Base-by-base conservation (phyloP, 37 sponge, comb jelly and placozoan species). In the Haliclona indistincta region DNA sequence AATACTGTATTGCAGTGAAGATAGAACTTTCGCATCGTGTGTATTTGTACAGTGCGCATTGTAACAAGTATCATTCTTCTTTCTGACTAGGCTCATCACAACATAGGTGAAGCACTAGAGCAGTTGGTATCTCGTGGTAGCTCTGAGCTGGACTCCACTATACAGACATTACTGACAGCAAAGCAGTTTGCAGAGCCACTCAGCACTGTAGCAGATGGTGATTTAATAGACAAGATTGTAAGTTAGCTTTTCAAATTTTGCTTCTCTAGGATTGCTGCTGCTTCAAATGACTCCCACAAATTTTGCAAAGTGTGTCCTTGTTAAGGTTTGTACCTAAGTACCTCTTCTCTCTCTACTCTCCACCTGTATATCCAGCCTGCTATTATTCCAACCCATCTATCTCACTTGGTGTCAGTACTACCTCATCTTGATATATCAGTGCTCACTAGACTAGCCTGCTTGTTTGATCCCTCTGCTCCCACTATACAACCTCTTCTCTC, bases 401-500 rank as follows among this genome's bases (percentile, higher is more conserved):
- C 32, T n/a, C 75, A 85, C 52, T 42, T 90, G 38, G 47, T 28
- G 28, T 54, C 66, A 25, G 49, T 81, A 17, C 58, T 90, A n/a
- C 86, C 86, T 53, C 42, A 77, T 7, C 54, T 77, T 11, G 63
- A 85, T 66, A 43, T 77, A 13, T 23, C 49, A 34, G 54, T 76
- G 39, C 68, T 90, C 19, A 58, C 85, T 3, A 58, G 75, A 23
- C 60, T 84, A 62, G 81, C 82, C 1, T 28, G 64, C 25, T 68
- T 90, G 7, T 71, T 90, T 55, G 91, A 90, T 56, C 91, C 91
- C 68, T 77, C 86, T 36, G 82, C 81, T 43, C 37, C 68, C 38
- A 77, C 78, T 41, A 81, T 84, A 13, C 60, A 64, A 30, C 91
- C 91, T 22, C 82, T 85, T 6, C 82, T 90, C 1, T 78, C 64